Conservation (phyloP, 1,140 invertebrate species). For the Brachionus plicatilis region DNA sequence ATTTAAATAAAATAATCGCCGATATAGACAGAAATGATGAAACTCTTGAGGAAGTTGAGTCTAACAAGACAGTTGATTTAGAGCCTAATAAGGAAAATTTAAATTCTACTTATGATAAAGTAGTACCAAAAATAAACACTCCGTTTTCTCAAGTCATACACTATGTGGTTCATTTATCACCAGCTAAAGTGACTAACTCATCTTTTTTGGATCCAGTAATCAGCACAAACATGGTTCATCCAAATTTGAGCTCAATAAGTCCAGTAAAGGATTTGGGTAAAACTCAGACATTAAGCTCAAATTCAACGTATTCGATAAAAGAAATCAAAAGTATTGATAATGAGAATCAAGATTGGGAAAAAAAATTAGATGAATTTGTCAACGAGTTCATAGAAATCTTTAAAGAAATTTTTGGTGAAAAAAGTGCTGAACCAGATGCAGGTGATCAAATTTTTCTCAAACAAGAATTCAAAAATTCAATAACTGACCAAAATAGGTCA, state of each 20-base stretch:
- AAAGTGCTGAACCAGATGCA: background rate
- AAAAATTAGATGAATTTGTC: background rate
- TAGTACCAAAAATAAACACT: background rate
- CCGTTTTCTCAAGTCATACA: background rate
- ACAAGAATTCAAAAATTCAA: background rate
- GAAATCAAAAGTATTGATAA: background rate
- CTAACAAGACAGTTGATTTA: background rate
- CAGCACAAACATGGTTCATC: background rate
- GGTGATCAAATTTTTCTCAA: background rate
- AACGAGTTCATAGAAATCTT: background rate
- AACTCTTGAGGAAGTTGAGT: background rate
- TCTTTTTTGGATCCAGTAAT: background rate
- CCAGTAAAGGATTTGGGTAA: background rate
- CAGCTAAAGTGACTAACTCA: background rate
- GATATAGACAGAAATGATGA: background rate
- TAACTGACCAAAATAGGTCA: background rate
- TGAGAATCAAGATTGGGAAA: background rate
- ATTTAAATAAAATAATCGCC: background rate
- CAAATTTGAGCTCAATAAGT: background rate
- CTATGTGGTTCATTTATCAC: background rate
- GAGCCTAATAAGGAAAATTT: background rate
- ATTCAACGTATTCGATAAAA: background rate
- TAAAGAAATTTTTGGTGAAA: background rate
- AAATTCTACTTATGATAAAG: conserved; percentile 5
- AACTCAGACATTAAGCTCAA: background rate